Percentiles rank a stretch among this genome's conserved stretches.
Evolutionary conservation across 2,113 vertebrate species (phyloP).

Genomic region (Marmota monax): DNA sequence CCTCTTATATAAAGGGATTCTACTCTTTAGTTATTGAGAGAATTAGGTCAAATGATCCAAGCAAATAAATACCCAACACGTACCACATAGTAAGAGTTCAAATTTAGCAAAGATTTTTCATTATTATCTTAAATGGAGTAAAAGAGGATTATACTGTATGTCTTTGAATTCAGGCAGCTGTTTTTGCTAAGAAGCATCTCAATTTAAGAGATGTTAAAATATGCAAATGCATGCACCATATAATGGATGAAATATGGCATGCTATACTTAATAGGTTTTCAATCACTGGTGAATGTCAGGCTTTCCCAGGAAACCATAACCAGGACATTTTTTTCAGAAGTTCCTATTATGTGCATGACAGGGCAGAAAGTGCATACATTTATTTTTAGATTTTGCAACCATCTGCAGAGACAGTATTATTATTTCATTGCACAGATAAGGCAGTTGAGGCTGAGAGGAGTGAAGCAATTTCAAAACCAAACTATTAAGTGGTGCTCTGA

Average conservation of each 20-base stretch:
- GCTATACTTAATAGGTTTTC: not conserved
- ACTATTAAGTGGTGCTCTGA: not conserved
- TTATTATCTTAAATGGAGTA: not conserved
- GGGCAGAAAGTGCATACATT: not conserved
- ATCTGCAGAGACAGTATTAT: not conserved
- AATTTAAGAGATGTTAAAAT: slow-evolving; percentile 34
- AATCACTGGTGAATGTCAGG: not conserved
- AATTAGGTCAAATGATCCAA: not conserved
- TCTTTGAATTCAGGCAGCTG: not conserved
- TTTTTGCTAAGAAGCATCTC: not conserved
- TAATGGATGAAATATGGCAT: not conserved
- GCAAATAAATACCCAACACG: not conserved
- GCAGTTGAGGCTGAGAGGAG: not conserved
- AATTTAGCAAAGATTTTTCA: not conserved
- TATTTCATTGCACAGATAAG: not conserved
- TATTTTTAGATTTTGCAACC: not conserved
- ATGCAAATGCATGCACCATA: not conserved
- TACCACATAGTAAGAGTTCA: not conserved
- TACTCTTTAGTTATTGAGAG: not conserved
- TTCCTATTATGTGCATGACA: not conserved
- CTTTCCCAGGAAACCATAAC: not conserved
- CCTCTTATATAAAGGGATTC: not conserved
- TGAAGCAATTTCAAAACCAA: not conserved
- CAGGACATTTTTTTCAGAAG: not conserved
- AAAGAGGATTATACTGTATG: not conserved